Evolutionary conservation across 2,113 vertebrate genomes (phyloP).

Genomic region (Marmota flaviventris): DNA sequence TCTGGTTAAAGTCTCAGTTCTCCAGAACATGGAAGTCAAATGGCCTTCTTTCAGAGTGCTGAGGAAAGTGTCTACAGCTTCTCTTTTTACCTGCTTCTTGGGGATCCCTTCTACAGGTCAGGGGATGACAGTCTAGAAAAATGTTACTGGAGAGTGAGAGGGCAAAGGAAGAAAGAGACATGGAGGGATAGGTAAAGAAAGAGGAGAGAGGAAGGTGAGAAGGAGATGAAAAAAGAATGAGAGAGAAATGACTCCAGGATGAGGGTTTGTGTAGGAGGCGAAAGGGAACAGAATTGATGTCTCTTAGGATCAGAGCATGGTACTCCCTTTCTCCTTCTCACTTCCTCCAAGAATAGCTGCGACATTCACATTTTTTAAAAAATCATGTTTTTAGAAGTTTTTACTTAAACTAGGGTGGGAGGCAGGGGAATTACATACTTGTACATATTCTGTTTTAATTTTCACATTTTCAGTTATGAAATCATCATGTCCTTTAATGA

Average conservation of each 20-base stretch:
- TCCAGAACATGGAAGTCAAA: not conserved
- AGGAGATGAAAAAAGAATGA: not conserved
- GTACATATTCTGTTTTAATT: conserved; percentile 51
- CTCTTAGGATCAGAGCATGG: not conserved
- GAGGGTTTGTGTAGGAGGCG: not conserved
- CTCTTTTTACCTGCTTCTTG: not conserved
- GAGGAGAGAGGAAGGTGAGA: not conserved
- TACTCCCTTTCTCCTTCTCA: not conserved
- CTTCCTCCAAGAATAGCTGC: not conserved
- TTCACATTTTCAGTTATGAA: conserved; percentile 72
- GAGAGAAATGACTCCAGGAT: not conserved
- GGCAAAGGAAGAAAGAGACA: not conserved
- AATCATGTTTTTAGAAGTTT: not conserved
- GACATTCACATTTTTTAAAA: not conserved
- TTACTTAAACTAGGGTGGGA: not conserved
- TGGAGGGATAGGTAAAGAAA: not conserved
- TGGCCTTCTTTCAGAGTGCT: not conserved
- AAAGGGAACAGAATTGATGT: not conserved
- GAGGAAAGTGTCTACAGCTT: not conserved
- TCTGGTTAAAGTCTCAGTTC: not conserved
- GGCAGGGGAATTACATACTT: not conserved
- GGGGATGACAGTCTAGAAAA: not conserved
- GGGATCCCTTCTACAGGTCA: not conserved
- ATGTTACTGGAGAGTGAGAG: not conserved
- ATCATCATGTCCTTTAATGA: conserved; percentile 68